Percentiles rank a stretch among this genome's conserved stretches.
Evolutionary conservation across 1,140 invertebrate species (phyloP).

Genomic region (Eumaeus atala): DNA sequence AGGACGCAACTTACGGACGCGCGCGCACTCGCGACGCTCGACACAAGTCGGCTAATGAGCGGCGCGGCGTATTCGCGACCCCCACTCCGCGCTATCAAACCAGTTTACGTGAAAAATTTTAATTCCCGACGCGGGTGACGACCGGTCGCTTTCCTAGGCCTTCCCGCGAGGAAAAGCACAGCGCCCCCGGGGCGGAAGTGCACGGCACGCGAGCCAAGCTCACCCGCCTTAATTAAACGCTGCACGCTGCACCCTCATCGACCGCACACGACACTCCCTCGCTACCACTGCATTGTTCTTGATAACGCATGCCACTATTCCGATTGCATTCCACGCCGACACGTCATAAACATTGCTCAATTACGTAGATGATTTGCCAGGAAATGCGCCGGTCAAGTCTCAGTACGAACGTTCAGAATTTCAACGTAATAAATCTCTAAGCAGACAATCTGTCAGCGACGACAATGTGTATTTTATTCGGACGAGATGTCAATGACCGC

Average conservation of each 20-base stretch:
- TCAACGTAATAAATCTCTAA: slow-evolving; percentile 26
- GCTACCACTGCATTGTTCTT: slow-evolving; percentile 26
- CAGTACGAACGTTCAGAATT: slow-evolving; percentile 17
- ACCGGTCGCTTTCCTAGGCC: slow-evolving; percentile 63
- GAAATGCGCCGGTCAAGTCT: neutral
- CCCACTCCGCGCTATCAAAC: slow-evolving; percentile 69
- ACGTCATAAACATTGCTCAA: neutral
- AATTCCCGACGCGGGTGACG: slow-evolving; percentile 63
- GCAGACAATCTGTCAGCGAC: slow-evolving; percentile 27
- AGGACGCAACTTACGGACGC: slow-evolving; percentile 22
- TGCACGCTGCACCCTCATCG: slow-evolving; percentile 55
- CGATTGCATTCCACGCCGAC: slow-evolving; percentile 17
- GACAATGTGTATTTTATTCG: slow-evolving; percentile 32
- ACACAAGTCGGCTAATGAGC: slow-evolving; percentile 60
- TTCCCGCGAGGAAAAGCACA: slow-evolving; percentile 59
- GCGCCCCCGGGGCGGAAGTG: slow-evolving; percentile 62
- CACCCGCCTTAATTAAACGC: slow-evolving; percentile 67
- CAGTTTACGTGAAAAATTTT: slow-evolving; percentile 72
- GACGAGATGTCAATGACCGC: slow-evolving; percentile 31
- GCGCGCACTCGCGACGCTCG: slow-evolving; percentile 38
- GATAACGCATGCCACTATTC: slow-evolving; percentile 12
- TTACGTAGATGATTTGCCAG: neutral
- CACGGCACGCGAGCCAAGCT: slow-evolving; percentile 61
- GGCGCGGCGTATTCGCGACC: slow-evolving; percentile 62
- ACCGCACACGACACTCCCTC: slow-evolving; percentile 24